Conservation (phyloP, 2,113 vertebrate species). For the Regulus satrapa region DNA sequence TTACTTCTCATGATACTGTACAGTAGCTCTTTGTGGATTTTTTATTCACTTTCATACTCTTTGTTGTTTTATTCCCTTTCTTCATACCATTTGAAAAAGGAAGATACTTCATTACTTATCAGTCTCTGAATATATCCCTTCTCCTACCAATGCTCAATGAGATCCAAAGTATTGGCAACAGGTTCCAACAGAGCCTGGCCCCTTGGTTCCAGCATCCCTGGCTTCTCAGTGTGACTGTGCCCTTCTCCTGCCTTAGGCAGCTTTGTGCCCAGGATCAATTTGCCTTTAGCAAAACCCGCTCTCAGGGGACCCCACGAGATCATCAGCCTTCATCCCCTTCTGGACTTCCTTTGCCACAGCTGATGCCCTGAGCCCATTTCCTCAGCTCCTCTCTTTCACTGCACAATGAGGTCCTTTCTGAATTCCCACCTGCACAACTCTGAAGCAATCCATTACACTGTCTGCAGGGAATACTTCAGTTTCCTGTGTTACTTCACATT, state of each 20-base stretch:
- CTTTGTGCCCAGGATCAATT: not conserved
- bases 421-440: not conserved
- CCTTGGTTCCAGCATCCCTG: not conserved
- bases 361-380: not conserved
- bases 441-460: not conserved
- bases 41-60: not conserved
- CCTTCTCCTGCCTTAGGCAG: not conserved
- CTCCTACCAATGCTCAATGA: not conserved
- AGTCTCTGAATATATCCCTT: not conserved
- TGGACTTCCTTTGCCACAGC: not conserved
- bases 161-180: not conserved
- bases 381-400: not conserved
- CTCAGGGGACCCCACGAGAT: not conserved
- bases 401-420: not conserved
- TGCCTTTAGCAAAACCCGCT: not conserved
- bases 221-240: not conserved
- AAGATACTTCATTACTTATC: not conserved
- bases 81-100: not conserved
- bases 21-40: conserved; percentile 38
- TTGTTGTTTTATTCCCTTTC: conserved; percentile 10
- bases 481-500: not conserved
- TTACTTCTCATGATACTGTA: conserved; percentile 1
- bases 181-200: not conserved
- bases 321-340: not conserved
- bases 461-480: not conserved